phyloP scores from a whole-genome alignment of 2,113 vertebrate species.

The Eptatretus burgeri region DNA sequence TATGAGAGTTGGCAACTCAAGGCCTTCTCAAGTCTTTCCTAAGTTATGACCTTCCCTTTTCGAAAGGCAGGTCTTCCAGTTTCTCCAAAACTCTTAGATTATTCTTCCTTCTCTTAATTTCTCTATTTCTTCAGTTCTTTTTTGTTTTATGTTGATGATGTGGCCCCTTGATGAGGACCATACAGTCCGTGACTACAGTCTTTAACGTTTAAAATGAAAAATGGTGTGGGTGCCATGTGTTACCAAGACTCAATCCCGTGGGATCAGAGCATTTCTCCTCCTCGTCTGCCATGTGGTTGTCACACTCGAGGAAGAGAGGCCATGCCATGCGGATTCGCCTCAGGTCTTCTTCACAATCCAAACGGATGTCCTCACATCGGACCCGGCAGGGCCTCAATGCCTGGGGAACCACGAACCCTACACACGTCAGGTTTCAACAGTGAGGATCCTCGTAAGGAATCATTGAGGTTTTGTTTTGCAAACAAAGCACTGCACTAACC shows the following conservation, averaged over 20 bases:
- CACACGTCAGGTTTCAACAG: too few relatives aligned
- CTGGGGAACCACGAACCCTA: constrained; percentile 8
- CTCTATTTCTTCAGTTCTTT: background rate
- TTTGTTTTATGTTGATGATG: background rate
- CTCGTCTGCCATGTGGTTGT: constrained; percentile 36
- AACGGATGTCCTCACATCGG: constrained; percentile 34
- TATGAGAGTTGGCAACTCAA: too few relatives aligned
- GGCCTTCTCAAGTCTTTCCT: too few relatives aligned
- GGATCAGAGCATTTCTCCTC: constrained; percentile 62
- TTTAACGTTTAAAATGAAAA: constrained; percentile 25
- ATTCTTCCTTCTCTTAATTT: too few relatives aligned
- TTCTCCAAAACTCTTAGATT: too few relatives aligned
- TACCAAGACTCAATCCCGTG: constrained; percentile 13
- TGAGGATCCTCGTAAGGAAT: too few relatives aligned
- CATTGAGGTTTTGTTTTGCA: too few relatives aligned
- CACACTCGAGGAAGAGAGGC: constrained; percentile 83
- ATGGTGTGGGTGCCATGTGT: too few relatives aligned
- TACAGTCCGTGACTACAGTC: too few relatives aligned
- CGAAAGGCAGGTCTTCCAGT: too few relatives aligned
- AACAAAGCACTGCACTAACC: too few relatives aligned
- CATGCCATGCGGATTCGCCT: constrained; percentile 78
- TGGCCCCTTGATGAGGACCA: background rate
- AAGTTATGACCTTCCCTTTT: too few relatives aligned
- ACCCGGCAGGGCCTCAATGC: constrained; percentile 39
- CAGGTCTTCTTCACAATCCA: constrained; percentile 41